Percentiles rank a stretch among this genome's conserved stretches.
Conservation (phyloP, 2,797 vertebrate species). For the Echiichthys vipera region DNA sequence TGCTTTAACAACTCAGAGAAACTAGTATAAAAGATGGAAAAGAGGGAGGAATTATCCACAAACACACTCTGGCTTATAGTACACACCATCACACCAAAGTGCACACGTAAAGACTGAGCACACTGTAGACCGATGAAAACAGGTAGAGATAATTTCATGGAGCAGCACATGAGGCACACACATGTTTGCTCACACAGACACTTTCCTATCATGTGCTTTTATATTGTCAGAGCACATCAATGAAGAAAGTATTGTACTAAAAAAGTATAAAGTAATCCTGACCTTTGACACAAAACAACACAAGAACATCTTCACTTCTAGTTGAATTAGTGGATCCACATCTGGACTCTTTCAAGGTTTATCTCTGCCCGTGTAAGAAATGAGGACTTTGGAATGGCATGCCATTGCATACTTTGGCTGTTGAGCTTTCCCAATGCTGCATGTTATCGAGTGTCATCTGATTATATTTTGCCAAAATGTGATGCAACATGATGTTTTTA, state of each 20-base stretch:
- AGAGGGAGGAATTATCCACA: slow-evolving; percentile 27
- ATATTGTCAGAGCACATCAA: not conserved
- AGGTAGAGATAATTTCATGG: slow-evolving; percentile 20
- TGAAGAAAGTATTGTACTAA: slow-evolving; percentile 1
- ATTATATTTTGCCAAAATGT: not conserved
- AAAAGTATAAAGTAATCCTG: slow-evolving; percentile 3
- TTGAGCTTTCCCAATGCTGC: not conserved
- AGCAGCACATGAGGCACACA: slow-evolving; percentile 30
- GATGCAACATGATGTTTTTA: not conserved
- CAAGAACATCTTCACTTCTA: not conserved
- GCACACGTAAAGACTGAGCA: slow-evolving; percentile 3
- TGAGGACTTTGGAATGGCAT: not conserved
- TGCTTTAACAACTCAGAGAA: slow-evolving; percentile 67
- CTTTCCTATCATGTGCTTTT: slow-evolving; percentile 23
- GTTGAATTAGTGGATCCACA: slow-evolving; percentile 8
- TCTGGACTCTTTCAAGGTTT: slow-evolving; percentile 6
- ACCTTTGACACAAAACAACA: slow-evolving; percentile 6
- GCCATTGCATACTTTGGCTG: not conserved
- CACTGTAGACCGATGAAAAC: slow-evolving; percentile 1
- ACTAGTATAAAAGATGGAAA: slow-evolving; percentile 51
- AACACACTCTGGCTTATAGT: not conserved
- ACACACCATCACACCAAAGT: slow-evolving; percentile 32
- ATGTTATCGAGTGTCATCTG: not conserved
- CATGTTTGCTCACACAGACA: slow-evolving; percentile 1
- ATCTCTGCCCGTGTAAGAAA: not conserved